Percentiles rank a stretch among this genome's conserved stretches.
Conservation (phyloP, 2,797 vertebrate species). For the Rallus crepitans region DNA sequence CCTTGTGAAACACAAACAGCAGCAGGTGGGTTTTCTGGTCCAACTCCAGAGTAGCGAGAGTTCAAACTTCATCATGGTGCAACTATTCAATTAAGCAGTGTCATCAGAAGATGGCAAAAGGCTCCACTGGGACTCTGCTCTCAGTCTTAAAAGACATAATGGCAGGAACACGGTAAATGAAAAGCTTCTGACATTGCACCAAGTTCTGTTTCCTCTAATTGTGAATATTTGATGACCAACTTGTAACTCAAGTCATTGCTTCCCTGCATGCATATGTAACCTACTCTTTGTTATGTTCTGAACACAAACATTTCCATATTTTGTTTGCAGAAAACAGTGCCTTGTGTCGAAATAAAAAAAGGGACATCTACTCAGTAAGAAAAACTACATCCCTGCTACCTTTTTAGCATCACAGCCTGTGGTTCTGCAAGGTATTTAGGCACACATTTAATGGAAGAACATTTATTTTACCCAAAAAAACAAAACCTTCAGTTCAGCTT, state of each 20-base stretch:
- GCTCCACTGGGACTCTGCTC: not conserved
- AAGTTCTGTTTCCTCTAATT: conserved; percentile 55
- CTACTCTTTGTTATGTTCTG: not conserved
- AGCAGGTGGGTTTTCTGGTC: not conserved
- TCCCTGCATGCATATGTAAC: not conserved
- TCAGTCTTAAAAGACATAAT: not conserved
- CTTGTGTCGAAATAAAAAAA: not conserved
- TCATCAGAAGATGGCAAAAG: not conserved
- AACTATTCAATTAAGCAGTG: not conserved
- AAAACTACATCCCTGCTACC: not conserved
- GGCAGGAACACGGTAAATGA: conserved; percentile 14
- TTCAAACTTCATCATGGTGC: not conserved
- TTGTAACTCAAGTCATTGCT: not conserved
- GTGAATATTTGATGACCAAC: not conserved
- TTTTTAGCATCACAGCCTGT: not conserved
- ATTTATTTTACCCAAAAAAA: not conserved
- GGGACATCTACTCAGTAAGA: not conserved
- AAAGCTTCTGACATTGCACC: not conserved
- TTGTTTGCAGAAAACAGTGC: not conserved
- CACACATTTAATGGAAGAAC: not conserved
- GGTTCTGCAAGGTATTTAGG: not conserved
- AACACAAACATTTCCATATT: not conserved
- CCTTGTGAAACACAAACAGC: not conserved
- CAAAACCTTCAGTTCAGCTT: not conserved
- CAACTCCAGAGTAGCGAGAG: not conserved